These are phyloP conservation scores for Muricea muricata DNA, from an alignment of 92 coral and sea anemone genomes.

Conservation along the genomic window DNA sequence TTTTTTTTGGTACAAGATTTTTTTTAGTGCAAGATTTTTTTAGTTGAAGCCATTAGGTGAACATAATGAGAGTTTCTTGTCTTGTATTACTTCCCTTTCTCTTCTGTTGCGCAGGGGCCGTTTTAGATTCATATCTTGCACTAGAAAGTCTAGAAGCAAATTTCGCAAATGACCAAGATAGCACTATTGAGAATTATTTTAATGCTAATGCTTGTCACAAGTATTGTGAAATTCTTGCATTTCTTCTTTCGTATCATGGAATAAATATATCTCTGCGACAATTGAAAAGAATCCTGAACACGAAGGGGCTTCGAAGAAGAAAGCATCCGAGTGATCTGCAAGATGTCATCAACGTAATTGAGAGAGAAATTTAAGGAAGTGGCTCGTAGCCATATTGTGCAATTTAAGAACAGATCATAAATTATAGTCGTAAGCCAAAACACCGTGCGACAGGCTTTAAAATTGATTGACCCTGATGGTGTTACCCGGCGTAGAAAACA, in stretches of 20 bases:
- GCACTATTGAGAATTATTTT: constrained; percentile 27
- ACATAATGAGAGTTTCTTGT: not conserved
- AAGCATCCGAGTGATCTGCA: constrained; percentile 8
- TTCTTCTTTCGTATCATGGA: too few relatives aligned
- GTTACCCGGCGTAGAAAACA: not conserved
- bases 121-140: not conserved
- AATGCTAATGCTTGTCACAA: constrained; percentile 10
- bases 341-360: constrained; percentile 41
- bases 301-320: constrained; percentile 48
- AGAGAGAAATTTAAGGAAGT: constrained; percentile 30
- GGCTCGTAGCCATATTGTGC: not conserved
- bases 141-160: not conserved
- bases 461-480: not conserved
- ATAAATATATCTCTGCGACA: too few relatives aligned
- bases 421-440: too few relatives aligned
- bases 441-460: too few relatives aligned
- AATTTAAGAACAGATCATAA: not conserved
- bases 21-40: not conserved
- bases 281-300: too few relatives aligned
- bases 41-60: not conserved
- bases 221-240: constrained; percentile 44
- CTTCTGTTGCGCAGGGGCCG: constrained; percentile 8
- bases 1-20: not conserved
- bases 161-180: not conserved
- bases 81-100: not conserved